Evolutionary conservation across 2,888 invertebrate species (phyloP), one percentile per base, ranked within the genome.

Genomic region (Papilio elwesi): DNA sequence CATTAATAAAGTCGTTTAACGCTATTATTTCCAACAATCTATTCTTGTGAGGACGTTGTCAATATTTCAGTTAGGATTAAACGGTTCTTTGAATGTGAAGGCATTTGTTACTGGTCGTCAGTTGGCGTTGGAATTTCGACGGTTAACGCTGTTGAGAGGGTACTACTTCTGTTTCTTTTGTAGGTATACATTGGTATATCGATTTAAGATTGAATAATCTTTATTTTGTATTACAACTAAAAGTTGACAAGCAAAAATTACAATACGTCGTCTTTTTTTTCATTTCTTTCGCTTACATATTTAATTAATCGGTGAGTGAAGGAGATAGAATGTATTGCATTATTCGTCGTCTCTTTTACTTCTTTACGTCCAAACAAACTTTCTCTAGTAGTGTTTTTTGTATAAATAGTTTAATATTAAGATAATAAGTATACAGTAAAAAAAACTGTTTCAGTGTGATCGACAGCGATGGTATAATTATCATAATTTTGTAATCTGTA

Each of bases 61-160:
- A 76, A 75, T 76, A 76, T 75, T 77, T 76, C 66, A 71, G 68
- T 63, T 43, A 51, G 78, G 79, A 80, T 81, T 81, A 80, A 77
- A 76, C 65, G 76, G 75, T 78, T 78, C 75, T 76, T 75, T 66
- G 52, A 75, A 66, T 68, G 68, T 71, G 65, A 71, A 51, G 67
- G 68, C 80, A 79, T 77, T 79, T 79, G 78, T 78, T 77, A 74
- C 53, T 13, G 16, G 48, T 12, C 74, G 70, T 38, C 65, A 74
- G 38, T 52, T 70, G 67, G 68, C 66, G 71, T 43, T 70, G 68
- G 64, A 74, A 67, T 74, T 66, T 69, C 65, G 70, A 74, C 74
- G 68, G 70, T 73, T 62, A 70, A 71, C 68, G 71, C 59, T 63
- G 26, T 26, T 4, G 43, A 11, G 26, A 36, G 48, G 57, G 49